A percentile compares a stretch with the other conserved stretches of the same genome.
Conservation (phyloP, 2,888 invertebrate species). For the Notodonta dromedarius region DNA sequence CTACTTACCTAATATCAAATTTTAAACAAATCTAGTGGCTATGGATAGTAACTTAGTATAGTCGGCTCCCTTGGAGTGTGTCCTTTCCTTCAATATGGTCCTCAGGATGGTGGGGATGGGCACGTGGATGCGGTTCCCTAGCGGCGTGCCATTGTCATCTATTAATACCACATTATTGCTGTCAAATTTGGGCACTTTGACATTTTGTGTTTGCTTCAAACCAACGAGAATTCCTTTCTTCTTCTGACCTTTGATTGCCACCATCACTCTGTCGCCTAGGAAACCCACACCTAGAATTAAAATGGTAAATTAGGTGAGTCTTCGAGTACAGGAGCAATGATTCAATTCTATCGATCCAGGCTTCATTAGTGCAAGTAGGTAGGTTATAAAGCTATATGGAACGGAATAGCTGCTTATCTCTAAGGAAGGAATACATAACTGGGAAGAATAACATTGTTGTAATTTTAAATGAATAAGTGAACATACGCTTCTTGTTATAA, state of each 20-base stretch:
- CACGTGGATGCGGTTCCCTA: slow-evolving; percentile 97
- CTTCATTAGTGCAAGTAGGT: not conserved
- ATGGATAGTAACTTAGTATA: slow-evolving; percentile 96
- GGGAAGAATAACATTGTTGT: not conserved
- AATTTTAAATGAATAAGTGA: not conserved
- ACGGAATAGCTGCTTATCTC: not conserved
- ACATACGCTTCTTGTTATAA: slow-evolving; percentile 90
- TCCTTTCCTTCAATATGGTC: slow-evolving; percentile 92
- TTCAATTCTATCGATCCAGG: too few relatives aligned
- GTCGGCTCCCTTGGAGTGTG: slow-evolving; percentile 92
- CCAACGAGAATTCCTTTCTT: slow-evolving; percentile 94
- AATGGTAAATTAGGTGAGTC: not conserved
- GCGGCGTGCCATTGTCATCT: slow-evolving; percentile 96
- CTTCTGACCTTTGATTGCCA: slow-evolving; percentile 98
- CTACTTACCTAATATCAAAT: slow-evolving; percentile 30
- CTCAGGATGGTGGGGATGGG: slow-evolving; percentile 96
- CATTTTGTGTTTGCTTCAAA: slow-evolving; percentile 91
- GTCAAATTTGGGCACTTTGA: slow-evolving; percentile 95
- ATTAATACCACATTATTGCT: slow-evolving; percentile 98
- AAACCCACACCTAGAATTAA: slow-evolving; percentile 73
- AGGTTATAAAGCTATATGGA: not conserved
- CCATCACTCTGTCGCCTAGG: slow-evolving; percentile 93
- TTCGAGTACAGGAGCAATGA: too few relatives aligned
- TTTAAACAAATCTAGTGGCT: slow-evolving; percentile 93
- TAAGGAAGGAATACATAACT: not conserved